Base-by-base conservation (phyloP, 2,113 vertebrate genomes). In the Lethenteron reissneri region DNA sequence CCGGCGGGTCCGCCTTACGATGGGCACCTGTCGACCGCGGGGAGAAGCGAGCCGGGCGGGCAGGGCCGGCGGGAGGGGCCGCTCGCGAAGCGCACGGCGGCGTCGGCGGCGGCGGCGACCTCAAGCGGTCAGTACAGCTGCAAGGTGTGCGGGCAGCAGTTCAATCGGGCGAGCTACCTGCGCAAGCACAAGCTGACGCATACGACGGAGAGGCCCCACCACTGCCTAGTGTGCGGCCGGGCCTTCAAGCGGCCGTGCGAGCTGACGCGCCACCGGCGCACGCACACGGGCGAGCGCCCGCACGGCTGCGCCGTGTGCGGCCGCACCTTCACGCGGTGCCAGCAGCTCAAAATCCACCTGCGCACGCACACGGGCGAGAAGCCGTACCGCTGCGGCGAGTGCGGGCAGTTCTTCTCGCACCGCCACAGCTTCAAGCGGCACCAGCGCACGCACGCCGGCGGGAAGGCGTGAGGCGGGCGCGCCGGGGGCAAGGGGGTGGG, bases 301-400 rank as follows among this genome's bases (percentile, higher is more conserved):
- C 25, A 68, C 64, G 25, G 25, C n/a, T 68, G 64, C 64, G 25
- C 64, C 64, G 64, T 68, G 9, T 68, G 64, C 64, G 64, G 64
- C 10, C n/a, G 64, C n/a, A 68, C 64, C n/a, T 68, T 68, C 64
- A 68, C 64, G 64, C 41, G 41, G 6, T 41, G 41, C 41, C 41
- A 41, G 41, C 64, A 68, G 64, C 21, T n/a, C 21, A n/a, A 68
- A 21, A 21, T 68, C 9, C 64, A 68, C 64, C n/a, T 11, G 64
- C 64, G 64, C 9, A 68, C 21, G n/a, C 64, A 68, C 11, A 68
- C 64, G 8, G 64, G 64, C n/a, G 64, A 68, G 64, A n/a, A 21
- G 21, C 84, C 84, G 59, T 85, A 85, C 79, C 78, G 81, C 56
- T 86, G 85, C 3, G 78, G 82, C 73, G 83, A 84, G 74, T 87